phyloP scores from a whole-genome alignment of 2,888 invertebrate genomes.

The Ichneumoninae sp. region DNA sequence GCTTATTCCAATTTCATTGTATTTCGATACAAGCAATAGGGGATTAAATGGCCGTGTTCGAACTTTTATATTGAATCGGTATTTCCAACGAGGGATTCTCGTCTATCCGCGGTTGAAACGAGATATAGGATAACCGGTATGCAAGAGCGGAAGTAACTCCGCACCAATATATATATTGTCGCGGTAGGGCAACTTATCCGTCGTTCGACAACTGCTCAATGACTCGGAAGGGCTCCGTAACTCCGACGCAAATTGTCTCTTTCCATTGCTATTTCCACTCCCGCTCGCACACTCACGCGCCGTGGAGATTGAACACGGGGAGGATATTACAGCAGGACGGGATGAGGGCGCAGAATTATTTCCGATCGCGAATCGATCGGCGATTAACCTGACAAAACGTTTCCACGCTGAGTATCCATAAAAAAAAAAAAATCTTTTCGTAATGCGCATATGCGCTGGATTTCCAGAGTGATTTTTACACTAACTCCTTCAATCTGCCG shows the following conservation, averaged over 20 bases:
- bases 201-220: background rate
- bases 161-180: background rate
- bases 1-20: background rate
- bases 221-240: constrained; percentile 1
- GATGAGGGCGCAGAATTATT: constrained; percentile 40
- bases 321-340: constrained; percentile 43
- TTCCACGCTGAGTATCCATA: background rate
- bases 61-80: background rate
- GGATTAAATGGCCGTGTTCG: background rate
- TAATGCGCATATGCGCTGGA: background rate
- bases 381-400: constrained; percentile 7
- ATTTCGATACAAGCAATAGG: background rate
- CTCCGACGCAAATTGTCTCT: constrained; percentile 7
- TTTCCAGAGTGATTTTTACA: background rate
- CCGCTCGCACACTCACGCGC: background rate
- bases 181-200: background rate
- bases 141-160: constrained; percentile 4
- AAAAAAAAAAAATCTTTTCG: background rate
- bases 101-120: background rate
- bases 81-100: background rate
- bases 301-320: background rate
- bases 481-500: background rate
- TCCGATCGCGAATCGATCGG: constrained; percentile 52
- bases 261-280: background rate
- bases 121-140: background rate